Conservation (phyloP, 2,113 vertebrate species). For the Leptobrachium ailaonicum region DNA sequence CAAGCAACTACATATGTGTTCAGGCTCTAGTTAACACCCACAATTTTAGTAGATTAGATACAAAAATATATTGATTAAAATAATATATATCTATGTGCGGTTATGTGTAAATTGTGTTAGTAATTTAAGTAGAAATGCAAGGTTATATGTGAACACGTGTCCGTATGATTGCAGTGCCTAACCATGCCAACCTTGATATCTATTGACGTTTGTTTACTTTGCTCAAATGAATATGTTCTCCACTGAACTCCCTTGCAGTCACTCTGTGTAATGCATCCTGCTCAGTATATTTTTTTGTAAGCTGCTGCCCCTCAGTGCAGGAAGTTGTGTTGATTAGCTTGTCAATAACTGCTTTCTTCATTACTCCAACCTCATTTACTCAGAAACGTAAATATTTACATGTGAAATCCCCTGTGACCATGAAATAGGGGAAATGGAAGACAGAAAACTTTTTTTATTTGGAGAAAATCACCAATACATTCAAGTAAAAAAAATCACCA, state of each 20-base stretch:
- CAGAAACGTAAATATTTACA: slow-evolving; percentile 44
- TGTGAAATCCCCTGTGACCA: slow-evolving; percentile 14
- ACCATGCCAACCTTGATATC: no score
- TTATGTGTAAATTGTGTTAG: slow-evolving; percentile 1
- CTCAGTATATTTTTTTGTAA: background rate
- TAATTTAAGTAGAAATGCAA: no score
- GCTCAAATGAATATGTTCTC: background rate
- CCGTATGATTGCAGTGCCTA: background rate
- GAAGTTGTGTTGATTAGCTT: slow-evolving; percentile 12
- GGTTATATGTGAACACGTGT: background rate
- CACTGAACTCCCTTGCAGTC: background rate
- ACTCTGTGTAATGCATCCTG: background rate
- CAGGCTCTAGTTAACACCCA: no score
- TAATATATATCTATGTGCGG: background rate
- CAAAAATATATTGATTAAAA: no score
- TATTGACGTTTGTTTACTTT: no score
- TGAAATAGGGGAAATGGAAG: background rate
- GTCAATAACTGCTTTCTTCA: slow-evolving; percentile 32
- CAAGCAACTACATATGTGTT: no score
- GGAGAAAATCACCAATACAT: no score
- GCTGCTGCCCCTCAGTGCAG: background rate
- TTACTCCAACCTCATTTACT: slow-evolving; percentile 49
- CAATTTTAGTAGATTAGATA: no score
- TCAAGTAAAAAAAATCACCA: no score
- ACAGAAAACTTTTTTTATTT: no score